Conservation (phyloP, 2,113 vertebrate species). For the Lagenorhynchus albirostris region DNA sequence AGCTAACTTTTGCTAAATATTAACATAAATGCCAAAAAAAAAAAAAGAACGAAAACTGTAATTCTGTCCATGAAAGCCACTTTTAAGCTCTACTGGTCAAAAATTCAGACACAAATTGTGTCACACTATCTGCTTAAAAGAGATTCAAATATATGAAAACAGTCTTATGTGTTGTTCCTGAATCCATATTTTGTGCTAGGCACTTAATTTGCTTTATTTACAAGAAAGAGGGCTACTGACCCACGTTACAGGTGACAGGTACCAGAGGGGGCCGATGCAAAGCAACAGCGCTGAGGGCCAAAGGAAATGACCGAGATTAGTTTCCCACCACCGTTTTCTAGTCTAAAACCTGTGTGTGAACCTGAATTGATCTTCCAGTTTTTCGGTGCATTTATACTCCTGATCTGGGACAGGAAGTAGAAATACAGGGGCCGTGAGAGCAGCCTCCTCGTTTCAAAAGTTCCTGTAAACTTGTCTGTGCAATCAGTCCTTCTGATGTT, state of each 20-base stretch:
- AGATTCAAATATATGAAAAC: not conserved
- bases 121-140: not conserved
- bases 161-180: not conserved
- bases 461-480: not conserved
- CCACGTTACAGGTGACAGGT: not conserved
- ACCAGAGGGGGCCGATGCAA: not conserved
- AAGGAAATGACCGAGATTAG: not conserved
- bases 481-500: not conserved
- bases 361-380: not conserved
- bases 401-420: not conserved
- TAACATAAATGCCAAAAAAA: not conserved
- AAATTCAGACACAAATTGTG: not conserved
- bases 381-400: not conserved
- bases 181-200: not conserved
- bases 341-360: not conserved
- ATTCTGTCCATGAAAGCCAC: not conserved
- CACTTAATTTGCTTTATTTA: not conserved
- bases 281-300: not conserved
- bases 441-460: constrained; percentile 1
- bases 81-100: not conserved
- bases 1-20: not conserved
- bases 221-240: not conserved
- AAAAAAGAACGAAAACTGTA: not conserved
- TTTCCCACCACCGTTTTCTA: not conserved
- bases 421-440: not conserved